Evolutionary conservation across 2,113 vertebrate species (phyloP), one percentile per base, ranked within the genome.

Genomic region (Lucifuga dentata): DNA sequence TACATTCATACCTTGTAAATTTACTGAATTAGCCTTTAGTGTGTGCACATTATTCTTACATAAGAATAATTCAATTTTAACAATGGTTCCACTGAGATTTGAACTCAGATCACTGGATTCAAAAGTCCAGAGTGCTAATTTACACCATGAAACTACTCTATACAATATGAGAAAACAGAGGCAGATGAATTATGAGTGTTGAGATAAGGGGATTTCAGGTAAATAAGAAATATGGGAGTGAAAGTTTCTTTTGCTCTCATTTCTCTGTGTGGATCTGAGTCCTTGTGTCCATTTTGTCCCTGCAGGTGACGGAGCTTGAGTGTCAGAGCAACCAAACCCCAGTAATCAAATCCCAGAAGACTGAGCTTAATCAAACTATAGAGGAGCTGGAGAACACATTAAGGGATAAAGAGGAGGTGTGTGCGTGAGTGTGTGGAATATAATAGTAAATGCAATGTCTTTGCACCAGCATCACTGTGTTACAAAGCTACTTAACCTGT

Each of bases 331-430:
- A 93, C 88, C 98, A 99, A 93, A 94, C 93, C 67, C 97, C 96
- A 67, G 96, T 92, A n/a, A 95, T 99, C 64, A 97, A 98, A 85
- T 95, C 95, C 52, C 96, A 99, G 78, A 99, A 99, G 93, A 95
- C 95, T 26, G 97, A 99, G 76, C 90, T 99, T 76, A 99, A 96
- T 88, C 96, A 98, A 92, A 98, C 96, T 66, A 98, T 99, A 85
- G 96, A 99, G 86, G 97, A 99, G 72, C 89, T 99, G 76, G 97
- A 98, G 71, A 88, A 92, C 29, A 95, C 93, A 0, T 82, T 98
- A 78, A 96, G 96, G 90, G 94, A 92, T 75, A 99, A 97, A 86
- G 97, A 99, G 87, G 97, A 98, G 96, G 97, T 97, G 92, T 23
- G 78, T 69, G 44, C 71, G 9, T 23, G 26, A n/a, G 41, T 40